Conservation (phyloP, 1,140 invertebrate genomes). For the Homalodisca vitripennis region DNA sequence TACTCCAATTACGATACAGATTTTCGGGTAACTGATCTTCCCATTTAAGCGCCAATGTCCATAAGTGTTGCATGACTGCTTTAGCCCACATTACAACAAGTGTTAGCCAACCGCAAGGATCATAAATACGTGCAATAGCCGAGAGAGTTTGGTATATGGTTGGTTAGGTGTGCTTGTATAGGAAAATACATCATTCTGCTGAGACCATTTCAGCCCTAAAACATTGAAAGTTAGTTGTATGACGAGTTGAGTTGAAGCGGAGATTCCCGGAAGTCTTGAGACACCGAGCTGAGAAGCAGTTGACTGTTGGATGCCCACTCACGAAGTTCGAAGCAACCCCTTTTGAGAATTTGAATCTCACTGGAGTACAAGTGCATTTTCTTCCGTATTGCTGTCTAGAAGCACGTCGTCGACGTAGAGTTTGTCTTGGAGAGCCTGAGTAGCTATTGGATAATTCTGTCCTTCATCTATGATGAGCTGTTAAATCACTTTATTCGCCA, state of each 20-base stretch:
- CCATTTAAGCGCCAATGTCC: neutral
- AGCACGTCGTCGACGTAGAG: too few relatives aligned
- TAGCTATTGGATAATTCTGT: too few relatives aligned
- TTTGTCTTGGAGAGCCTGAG: too few relatives aligned
- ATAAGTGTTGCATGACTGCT: neutral
- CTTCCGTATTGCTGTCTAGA: too few relatives aligned
- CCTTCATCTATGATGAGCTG: too few relatives aligned
- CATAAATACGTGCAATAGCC: slow-evolving; percentile 5
- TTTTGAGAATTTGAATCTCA: neutral
- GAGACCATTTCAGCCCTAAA: neutral
- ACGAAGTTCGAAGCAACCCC: neutral
- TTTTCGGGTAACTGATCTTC: neutral
- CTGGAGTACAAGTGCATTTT: neutral
- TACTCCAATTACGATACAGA: neutral
- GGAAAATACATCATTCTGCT: neutral
- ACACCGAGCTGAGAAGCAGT: neutral
- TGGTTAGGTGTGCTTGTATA: neutral
- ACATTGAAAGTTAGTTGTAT: neutral
- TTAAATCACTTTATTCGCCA: too few relatives aligned
- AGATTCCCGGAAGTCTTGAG: neutral
- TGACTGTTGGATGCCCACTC: too few relatives aligned
- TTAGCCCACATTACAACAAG: slow-evolving; percentile 3
- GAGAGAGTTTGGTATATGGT: neutral
- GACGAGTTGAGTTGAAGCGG: neutral
- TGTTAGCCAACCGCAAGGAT: neutral